Conservation (phyloP, 2,113 vertebrate genomes). For the Monopterus albus region DNA sequence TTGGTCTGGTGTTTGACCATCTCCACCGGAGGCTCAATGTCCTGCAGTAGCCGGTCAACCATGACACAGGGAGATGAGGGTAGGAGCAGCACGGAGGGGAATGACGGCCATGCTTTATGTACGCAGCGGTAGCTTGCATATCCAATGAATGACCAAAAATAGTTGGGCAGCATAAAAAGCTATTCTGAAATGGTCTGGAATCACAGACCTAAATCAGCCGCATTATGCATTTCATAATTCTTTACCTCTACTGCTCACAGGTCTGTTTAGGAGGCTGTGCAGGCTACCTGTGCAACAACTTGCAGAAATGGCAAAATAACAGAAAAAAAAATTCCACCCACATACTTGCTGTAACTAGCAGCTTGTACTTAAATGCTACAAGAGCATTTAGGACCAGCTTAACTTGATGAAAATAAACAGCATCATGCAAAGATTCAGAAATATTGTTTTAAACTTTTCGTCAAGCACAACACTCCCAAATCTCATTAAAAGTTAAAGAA, state of each 20-base stretch:
- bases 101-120: slow-evolving; percentile 60
- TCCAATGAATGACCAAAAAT: slow-evolving; percentile 21
- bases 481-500: slow-evolving; percentile 48
- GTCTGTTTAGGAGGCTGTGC: slow-evolving; percentile 20
- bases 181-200: slow-evolving; percentile 24
- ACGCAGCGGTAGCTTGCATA: slow-evolving; percentile 45
- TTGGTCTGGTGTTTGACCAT: slow-evolving; percentile 92
- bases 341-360: slow-evolving; percentile 19
- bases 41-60: slow-evolving; percentile 72
- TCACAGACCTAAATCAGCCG: slow-evolving; percentile 22
- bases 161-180: slow-evolving; percentile 18
- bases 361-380: slow-evolving; percentile 57
- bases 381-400: slow-evolving; percentile 49
- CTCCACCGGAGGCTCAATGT: slow-evolving; percentile 85
- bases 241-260: neutral
- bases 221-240: slow-evolving; percentile 15
- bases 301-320: slow-evolving; percentile 24
- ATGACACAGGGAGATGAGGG: slow-evolving; percentile 60
- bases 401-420: neutral
- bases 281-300: slow-evolving; percentile 37
- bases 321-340: slow-evolving; percentile 12
- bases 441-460: slow-evolving; percentile 39
- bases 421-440: slow-evolving; percentile 50
- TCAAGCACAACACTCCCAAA: slow-evolving; percentile 61
- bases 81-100: neutral